phyloP scores from a whole-genome alignment of 2,888 invertebrate species.

The Stramonita haemastoma region DNA sequence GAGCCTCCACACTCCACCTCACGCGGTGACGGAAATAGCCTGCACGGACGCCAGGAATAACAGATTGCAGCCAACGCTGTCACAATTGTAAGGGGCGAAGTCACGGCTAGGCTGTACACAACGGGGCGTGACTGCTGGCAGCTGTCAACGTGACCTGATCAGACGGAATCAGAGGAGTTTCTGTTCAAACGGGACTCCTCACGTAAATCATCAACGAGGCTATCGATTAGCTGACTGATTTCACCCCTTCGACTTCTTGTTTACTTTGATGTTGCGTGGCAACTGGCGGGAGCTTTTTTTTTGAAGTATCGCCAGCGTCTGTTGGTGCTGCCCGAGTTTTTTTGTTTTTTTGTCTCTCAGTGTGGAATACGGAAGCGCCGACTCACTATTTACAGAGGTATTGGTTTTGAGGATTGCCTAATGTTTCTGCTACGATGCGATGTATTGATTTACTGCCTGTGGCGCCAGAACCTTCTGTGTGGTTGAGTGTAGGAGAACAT shows the following conservation, averaged over 20 bases:
- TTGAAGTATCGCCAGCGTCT: neutral
- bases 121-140: neutral
- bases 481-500: too few relatives aligned
- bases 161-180: neutral
- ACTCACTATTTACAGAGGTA: neutral
- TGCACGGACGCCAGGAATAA: too few relatives aligned
- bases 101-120: neutral
- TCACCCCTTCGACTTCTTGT: neutral
- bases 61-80: neutral
- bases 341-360: neutral
- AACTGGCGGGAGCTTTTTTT: neutral
- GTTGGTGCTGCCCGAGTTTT: too few relatives aligned
- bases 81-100: neutral
- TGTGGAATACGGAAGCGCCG: too few relatives aligned
- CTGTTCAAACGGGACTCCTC: neutral
- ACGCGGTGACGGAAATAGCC: neutral
- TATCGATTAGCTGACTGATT: neutral
- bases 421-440: neutral
- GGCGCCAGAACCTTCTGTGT: too few relatives aligned
- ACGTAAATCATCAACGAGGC: neutral
- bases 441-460: neutral
- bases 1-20: neutral
- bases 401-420: neutral
- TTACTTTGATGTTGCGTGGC: neutral
- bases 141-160: neutral